Evolutionary conservation across 2,113 vertebrate species (phyloP).

Genomic region (Dascyllus trimaculatus): DNA sequence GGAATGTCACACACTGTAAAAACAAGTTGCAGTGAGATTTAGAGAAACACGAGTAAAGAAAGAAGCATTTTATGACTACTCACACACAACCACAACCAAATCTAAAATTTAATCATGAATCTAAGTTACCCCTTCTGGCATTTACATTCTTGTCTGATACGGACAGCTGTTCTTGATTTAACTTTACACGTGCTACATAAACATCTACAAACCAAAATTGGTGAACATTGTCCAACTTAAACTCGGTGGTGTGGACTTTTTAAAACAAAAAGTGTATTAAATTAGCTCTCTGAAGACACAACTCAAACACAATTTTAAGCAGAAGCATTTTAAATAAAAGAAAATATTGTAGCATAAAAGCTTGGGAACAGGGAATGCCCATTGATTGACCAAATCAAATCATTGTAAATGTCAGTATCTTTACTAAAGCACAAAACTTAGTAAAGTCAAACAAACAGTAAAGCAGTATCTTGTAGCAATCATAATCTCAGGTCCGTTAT

Average conservation of each 20-base stretch:
- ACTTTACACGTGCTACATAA: neutral
- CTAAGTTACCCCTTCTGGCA: neutral
- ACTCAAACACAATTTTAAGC: neutral
- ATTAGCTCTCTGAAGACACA: constrained; percentile 4
- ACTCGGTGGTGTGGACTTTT: neutral
- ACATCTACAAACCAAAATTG: neutral
- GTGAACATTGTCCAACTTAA: neutral
- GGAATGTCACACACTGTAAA: no score
- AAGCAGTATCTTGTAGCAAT: neutral
- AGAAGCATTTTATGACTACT: constrained; percentile 12
- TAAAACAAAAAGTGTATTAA: neutral
- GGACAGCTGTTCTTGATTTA: constrained; percentile 9
- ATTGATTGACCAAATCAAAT: constrained; percentile 24
- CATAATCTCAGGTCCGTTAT: neutral
- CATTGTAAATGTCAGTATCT: neutral
- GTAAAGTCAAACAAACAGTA: neutral
- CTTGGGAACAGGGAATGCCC: constrained; percentile 49
- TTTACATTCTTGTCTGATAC: neutral
- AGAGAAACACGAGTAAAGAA: constrained; percentile 13
- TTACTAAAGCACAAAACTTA: neutral
- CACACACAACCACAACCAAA: constrained; percentile 6
- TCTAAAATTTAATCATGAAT: constrained; percentile 2
- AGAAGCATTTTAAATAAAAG: constrained; percentile 17
- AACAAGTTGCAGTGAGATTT: neutral
- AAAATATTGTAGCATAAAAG: constrained; percentile 9